These are phyloP conservation scores for Rhyacichthys aspro DNA, from an alignment of 2,797 vertebrate species.

Conservation along the genomic window DNA sequence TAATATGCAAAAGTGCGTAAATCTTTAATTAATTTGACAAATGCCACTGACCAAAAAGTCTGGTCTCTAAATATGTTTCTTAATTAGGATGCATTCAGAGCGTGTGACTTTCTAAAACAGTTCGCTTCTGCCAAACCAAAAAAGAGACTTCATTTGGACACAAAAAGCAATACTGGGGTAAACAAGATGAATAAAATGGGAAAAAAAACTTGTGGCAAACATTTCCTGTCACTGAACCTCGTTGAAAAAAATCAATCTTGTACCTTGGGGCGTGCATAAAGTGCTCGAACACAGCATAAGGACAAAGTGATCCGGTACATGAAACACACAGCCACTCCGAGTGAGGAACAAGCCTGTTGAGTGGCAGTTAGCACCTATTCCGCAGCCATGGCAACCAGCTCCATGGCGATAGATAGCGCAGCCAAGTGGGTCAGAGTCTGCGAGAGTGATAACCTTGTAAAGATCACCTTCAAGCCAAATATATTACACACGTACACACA, in stretches of 20 bases:
- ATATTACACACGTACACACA: slow-evolving; percentile 54
- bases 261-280: slow-evolving; percentile 9
- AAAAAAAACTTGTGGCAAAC: slow-evolving; percentile 53
- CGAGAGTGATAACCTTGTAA: slow-evolving; percentile 74
- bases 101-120: slow-evolving; percentile 38
- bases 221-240: slow-evolving; percentile 60
- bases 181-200: slow-evolving; percentile 73
- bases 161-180: slow-evolving; percentile 32
- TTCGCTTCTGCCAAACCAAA: slow-evolving; percentile 27
- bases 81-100: slow-evolving; percentile 22
- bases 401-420: slow-evolving; percentile 76
- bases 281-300: slow-evolving; percentile 22
- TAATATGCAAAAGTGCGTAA: slow-evolving; percentile 25
- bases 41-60: slow-evolving; percentile 35
- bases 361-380: slow-evolving; percentile 84
- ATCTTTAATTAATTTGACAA: slow-evolving; percentile 29
- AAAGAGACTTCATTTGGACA: slow-evolving; percentile 40
- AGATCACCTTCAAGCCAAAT: slow-evolving; percentile 75
- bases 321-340: slow-evolving; percentile 52
- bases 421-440: slow-evolving; percentile 84
- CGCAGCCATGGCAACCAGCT: slow-evolving; percentile 83
- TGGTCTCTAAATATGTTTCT: slow-evolving; percentile 20
- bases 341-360: slow-evolving; percentile 78
- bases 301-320: slow-evolving; percentile 27
- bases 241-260: slow-evolving; percentile 29